These are phyloP conservation scores for Sinodicranocentrus sp. DNA, from an alignment of 2,888 invertebrate species.

Conservation along the genomic window DNA sequence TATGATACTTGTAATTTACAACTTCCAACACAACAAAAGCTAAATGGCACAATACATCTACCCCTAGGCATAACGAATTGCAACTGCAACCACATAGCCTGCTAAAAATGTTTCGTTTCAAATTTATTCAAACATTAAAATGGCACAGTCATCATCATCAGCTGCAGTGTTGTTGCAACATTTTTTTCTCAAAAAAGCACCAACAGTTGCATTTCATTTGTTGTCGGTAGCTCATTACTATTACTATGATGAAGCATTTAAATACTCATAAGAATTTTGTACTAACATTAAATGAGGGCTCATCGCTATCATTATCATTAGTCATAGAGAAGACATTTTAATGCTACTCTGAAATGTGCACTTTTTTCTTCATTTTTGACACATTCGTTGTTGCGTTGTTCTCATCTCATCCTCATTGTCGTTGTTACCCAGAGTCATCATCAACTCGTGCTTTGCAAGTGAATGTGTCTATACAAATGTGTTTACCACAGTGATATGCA, in stretches of 20 bases:
- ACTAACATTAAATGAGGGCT: slow-evolving; percentile 21
- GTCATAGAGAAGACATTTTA: slow-evolving; percentile 15
- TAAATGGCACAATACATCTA: slow-evolving; percentile 5
- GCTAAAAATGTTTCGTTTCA: slow-evolving; percentile 29
- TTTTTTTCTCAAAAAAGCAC: neutral
- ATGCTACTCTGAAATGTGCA: slow-evolving; percentile 4
- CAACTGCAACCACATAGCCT: neutral
- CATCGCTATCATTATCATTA: slow-evolving; percentile 19
- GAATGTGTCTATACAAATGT: neutral
- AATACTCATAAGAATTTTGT: slow-evolving; percentile 36
- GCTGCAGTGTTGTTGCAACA: slow-evolving; percentile 1
- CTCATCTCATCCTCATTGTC: neutral
- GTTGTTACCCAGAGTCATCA: neutral
- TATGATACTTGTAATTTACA: neutral
- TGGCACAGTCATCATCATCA: slow-evolving; percentile 36
- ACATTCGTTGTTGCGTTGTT: neutral
- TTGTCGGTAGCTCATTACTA: slow-evolving; percentile 27
- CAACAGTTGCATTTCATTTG: neutral
- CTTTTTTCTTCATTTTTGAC: neutral
- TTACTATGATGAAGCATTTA: slow-evolving; percentile 26
- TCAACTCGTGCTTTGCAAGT: too few species aligned
- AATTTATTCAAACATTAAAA: slow-evolving; percentile 38
- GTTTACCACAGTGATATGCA: neutral
- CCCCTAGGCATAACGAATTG: slow-evolving; percentile 20
- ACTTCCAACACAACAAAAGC: slow-evolving; percentile 3